Evolutionary conservation across 2,797 vertebrate species (phyloP), one percentile per base, ranked within the genome.

Genomic region (Paramormyrops hopkinsi): DNA sequence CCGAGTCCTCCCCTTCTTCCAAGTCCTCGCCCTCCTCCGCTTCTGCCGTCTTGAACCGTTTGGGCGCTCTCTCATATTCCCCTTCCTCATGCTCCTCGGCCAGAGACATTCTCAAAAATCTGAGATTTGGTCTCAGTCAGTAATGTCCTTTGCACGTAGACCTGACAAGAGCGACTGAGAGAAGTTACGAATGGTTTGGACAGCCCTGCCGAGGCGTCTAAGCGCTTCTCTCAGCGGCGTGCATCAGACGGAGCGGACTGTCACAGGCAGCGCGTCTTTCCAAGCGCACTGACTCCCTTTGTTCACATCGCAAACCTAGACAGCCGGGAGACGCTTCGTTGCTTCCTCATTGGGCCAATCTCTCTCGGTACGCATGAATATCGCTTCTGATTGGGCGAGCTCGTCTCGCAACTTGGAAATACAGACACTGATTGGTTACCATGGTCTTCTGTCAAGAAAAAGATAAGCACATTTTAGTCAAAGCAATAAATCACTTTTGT

Each of bases 1-100:
- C 93, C 62, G 92, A 93, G 90, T 94, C 93, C 90, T 94, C 93
- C 41, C 93, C 93, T 54, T 96, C 96, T 91, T 96, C 96, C 0
- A 95, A 94, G 88, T 96, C 95, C 90, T 96, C 96, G 89, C 95
- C 96, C 92, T 96, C 96, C 93, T 97, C 96, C 50, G 94, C 95
- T 50, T 96, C 96, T 2, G 95, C 94, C 19, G 95, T 94, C 94
- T 97, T 97, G 29, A 96, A 94, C 85, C 96, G 95, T 94, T 97
- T 97, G 90, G 96, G 94, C 92, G 97, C 96, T 92, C 95, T 95
- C 93, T 96, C 95, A 92, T 96, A 97, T 84, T 96, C 96, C 65
- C 94, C 95, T 14, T 96, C 96, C 48, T 96, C 94, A 90, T 96
- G 96, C 90, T 95, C 95, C 90, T 96, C 95, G 89, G 91, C 88